Conservation (phyloP, 2,888 invertebrate genomes). For the Dasypogon diadema region DNA sequence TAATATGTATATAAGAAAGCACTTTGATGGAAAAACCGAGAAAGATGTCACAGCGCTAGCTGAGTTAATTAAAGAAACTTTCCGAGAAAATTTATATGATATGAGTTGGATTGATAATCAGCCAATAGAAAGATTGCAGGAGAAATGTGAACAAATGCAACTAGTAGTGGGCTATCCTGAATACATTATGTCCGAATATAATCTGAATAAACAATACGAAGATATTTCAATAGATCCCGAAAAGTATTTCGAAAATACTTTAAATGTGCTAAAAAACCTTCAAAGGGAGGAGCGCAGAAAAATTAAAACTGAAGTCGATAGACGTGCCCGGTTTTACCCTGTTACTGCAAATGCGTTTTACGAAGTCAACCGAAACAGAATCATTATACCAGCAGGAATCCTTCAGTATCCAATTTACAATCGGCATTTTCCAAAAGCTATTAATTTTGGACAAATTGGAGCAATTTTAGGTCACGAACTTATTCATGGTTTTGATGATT, state of each 20-base stretch:
- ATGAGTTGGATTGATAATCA: slow-evolving; percentile 93
- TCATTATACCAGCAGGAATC: slow-evolving; percentile 94
- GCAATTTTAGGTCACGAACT: slow-evolving; percentile 57
- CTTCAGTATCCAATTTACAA: slow-evolving; percentile 71
- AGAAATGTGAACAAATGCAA: slow-evolving; percentile 90
- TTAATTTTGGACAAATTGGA: slow-evolving; percentile 25
- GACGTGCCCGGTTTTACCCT: slow-evolving; percentile 82
- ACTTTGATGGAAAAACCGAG: slow-evolving; percentile 71
- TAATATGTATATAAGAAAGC: slow-evolving; percentile 71
- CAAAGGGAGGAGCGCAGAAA: slow-evolving; percentile 75
- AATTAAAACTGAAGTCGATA: slow-evolving; percentile 73
- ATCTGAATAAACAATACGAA: slow-evolving; percentile 85
- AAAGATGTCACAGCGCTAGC: slow-evolving; percentile 85
- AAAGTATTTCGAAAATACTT: slow-evolving; percentile 83
- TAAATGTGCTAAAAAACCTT: slow-evolving; percentile 71
- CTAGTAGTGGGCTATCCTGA: slow-evolving; percentile 96
- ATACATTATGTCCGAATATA: slow-evolving; percentile 81
- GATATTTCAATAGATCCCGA: slow-evolving; percentile 76
- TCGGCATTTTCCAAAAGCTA: slow-evolving; percentile 35
- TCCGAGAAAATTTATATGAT: slow-evolving; percentile 83
- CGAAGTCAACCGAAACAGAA: slow-evolving; percentile 87
- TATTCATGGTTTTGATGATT: slow-evolving; percentile 58
- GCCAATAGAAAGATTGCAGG: slow-evolving; percentile 83
- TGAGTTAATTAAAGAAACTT: slow-evolving; percentile 83
- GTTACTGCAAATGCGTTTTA: slow-evolving; percentile 93